phyloP scores from a whole-genome alignment of 2,113 vertebrate species.

The Phalacrocorax pelagicus region DNA sequence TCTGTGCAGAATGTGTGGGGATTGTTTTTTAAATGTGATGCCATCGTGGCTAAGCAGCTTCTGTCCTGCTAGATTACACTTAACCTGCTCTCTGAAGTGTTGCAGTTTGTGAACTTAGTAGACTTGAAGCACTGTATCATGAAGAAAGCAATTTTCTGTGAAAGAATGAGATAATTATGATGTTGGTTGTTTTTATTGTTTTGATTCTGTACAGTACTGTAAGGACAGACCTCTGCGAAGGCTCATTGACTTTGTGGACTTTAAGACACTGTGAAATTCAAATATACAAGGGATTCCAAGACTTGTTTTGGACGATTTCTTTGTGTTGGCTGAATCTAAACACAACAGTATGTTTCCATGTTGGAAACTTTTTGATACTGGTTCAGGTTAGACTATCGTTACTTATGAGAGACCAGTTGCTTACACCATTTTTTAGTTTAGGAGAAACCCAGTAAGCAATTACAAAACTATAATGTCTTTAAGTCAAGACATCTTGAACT shows the following conservation, averaged over 20 bases:
- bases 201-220: not conserved
- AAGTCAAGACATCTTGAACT: not conserved
- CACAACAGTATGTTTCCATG: rapidly evolving
- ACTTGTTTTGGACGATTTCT: not conserved
- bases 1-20: not conserved
- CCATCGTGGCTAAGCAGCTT: not conserved
- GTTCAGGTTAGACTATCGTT: not conserved
- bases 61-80: not conserved
- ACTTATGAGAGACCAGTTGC: not conserved
- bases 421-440: not conserved
- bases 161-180: not conserved
- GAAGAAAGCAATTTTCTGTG: not conserved
- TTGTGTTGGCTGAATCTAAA: not conserved
- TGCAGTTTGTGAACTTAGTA: not conserved
- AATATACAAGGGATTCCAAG: not conserved
- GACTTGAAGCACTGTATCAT: not conserved
- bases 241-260: not conserved
- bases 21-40: not conserved
- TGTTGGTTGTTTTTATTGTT: not conserved
- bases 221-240: not conserved
- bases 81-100: not conserved
- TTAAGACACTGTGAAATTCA: not conserved
- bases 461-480: not conserved
- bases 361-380: not conserved
- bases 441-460: not conserved